A percentile compares a stretch with the other conserved stretches of the same genome.
phyloP scores from a whole-genome alignment of 2,888 invertebrate species.

The Branchellion lobata region DNA sequence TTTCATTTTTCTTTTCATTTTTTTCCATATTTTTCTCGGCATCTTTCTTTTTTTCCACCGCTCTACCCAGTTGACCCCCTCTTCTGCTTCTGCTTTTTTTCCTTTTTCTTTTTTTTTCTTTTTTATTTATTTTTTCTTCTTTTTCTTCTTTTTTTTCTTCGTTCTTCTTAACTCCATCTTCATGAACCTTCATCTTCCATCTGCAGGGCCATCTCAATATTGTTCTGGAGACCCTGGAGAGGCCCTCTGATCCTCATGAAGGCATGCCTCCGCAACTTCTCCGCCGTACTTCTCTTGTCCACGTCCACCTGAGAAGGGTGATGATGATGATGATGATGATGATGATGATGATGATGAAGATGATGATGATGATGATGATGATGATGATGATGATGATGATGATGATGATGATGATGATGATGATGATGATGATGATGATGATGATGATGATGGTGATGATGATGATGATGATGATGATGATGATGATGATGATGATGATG shows the following conservation, averaged over 20 bases:
- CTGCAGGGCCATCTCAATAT: conserved; percentile 69
- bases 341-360: conserved; percentile 23
- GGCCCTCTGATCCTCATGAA: conserved; percentile 94
- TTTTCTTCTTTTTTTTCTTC: too few species aligned
- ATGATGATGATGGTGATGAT: conserved; percentile 40
- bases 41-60: too few species aligned
- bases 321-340: neutral
- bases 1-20: too few species aligned
- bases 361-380: neutral
- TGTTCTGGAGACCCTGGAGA: conserved; percentile 87
- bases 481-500: neutral
- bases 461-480: conserved; percentile 12
- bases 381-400: conserved; percentile 27
- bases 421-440: conserved; percentile 32
- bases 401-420: neutral
- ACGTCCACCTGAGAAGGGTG: conserved; percentile 65
- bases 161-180: too few species aligned
- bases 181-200: conserved; percentile 53
- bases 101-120: too few species aligned
- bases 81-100: too few species aligned
- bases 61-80: too few species aligned
- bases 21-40: too few species aligned
- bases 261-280: conserved; percentile 75
- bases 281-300: conserved; percentile 65
- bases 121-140: too few species aligned